Evolutionary conservation across 1,140 invertebrate species (phyloP), one percentile per base, ranked within the genome.

Genomic region (Globodera rostochiensis): DNA sequence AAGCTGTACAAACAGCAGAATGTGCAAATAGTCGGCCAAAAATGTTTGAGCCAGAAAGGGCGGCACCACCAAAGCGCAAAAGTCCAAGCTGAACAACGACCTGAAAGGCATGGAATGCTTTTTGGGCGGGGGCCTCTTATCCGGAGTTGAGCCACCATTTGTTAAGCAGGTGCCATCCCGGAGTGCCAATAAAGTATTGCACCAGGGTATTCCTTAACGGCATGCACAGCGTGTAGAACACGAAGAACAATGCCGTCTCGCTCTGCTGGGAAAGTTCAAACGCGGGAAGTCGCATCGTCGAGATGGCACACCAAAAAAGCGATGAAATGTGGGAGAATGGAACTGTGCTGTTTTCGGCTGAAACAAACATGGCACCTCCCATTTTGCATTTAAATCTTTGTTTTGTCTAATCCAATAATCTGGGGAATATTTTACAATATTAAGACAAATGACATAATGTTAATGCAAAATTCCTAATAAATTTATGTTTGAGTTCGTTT

Each of bases 41-140:
- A 87, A 57, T 1, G 85, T 85, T 53, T 83, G 77, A 8, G 74
- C 69, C 47, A 85, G 70, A 9, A 86, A 67, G 21, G 67, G 36
- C 50, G 85, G 85, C 13, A 85, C 53, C 21, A 84, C 74, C n/a
- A 85, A 21, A 13, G 15, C 84, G 15, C 70, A 49, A 57, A 86
- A 86, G 46, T 85, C 84, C n/a, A 86, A 47, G 8, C 64, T n/a
- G 47, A 85, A 85, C 13, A 77, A 19, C 25, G 0, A 45, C 57
- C 79, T 80, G 11, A 80, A 80, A 19, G 21, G 69, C 5, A 53
- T 53, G 53, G 70, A 75, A 36, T 36, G 36, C 36, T 36, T 57
- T 70, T 8, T 4, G 13, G 15, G 46, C 6, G 9, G 21, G 74
- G 64, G 13, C 9, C 8, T 11, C 4, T 80, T 21, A 19, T 9